A percentile compares a stretch with the other conserved stretches of the same genome.
Conservation (phyloP, 2,113 vertebrate species). For the Morphnarchus princeps region DNA sequence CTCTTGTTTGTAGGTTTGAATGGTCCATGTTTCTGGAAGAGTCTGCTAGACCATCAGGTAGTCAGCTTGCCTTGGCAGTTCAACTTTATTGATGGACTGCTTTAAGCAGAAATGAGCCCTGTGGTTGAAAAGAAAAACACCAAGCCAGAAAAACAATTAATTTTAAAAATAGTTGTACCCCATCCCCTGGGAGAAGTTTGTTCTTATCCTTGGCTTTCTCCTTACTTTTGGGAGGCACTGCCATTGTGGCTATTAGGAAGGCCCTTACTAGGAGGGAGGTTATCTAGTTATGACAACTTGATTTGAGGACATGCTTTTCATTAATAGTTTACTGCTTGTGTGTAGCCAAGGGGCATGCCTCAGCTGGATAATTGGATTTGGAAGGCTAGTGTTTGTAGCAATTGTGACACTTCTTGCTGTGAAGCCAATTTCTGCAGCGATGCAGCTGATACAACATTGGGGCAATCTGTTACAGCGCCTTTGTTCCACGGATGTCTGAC, state of each 20-base stretch:
- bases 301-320: not conserved
- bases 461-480: not conserved
- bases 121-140: not conserved
- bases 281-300: not conserved
- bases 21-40: not conserved
- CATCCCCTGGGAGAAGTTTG: not conserved
- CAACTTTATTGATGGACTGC: not conserved
- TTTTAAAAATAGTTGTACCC: not conserved
- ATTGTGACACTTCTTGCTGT: not conserved
- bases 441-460: not conserved
- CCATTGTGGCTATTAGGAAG: accelerated
- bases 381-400: not conserved
- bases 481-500: not conserved
- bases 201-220: not conserved
- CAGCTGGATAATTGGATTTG: not conserved
- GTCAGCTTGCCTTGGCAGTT: not conserved
- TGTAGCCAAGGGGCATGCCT: not conserved
- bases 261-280: not conserved
- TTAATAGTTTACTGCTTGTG: not conserved
- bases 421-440: not conserved
- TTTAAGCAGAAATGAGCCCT: not conserved
- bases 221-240: not conserved
- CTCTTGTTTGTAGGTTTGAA: not conserved
- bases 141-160: not conserved
- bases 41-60: not conserved